Percentiles rank a stretch among this genome's conserved stretches.
Evolutionary conservation across 2,113 vertebrate genomes (phyloP).

Genomic region (Daubentonia madagascariensis): DNA sequence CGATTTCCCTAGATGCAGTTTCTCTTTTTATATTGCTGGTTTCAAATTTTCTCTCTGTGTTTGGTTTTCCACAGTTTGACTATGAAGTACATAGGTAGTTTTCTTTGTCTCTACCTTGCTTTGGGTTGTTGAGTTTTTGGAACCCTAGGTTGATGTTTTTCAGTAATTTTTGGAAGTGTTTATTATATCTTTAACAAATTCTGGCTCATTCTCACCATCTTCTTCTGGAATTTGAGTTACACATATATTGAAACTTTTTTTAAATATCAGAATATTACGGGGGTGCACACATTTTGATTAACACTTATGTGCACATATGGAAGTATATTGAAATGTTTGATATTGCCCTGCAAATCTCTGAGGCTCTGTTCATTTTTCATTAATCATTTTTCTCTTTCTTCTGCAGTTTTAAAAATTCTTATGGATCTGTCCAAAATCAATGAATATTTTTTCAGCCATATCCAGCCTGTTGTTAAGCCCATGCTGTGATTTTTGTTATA

Average conservation of each 20-base stretch:
- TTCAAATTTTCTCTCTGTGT: not conserved
- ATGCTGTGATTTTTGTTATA: not conserved
- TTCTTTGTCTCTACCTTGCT: not conserved
- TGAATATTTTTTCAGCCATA: not conserved
- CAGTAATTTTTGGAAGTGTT: not conserved
- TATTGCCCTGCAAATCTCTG: not conserved
- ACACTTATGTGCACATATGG: too few species aligned
- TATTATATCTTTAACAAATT: not conserved
- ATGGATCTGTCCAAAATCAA: not conserved
- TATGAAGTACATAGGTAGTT: too few species aligned
- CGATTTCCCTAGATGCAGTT: fast-evolving
- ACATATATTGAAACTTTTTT: too few species aligned
- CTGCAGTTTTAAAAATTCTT: not conserved
- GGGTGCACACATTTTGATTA: too few species aligned
- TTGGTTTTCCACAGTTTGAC: not conserved
- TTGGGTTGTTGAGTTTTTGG: not conserved
- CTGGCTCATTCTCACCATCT: too few species aligned
- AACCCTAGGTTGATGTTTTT: not conserved
- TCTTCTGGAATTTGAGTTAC: not conserved
- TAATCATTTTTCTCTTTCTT: not conserved
- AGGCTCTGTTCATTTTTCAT: not conserved
- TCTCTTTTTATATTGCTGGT: not conserved
- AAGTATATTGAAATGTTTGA: too few species aligned
- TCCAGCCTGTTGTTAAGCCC: not conserved
- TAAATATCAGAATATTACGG: too few species aligned